Evolutionary conservation across 2,888 invertebrate genomes (phyloP).

Genomic region (Asteroscopus sphinx): DNA sequence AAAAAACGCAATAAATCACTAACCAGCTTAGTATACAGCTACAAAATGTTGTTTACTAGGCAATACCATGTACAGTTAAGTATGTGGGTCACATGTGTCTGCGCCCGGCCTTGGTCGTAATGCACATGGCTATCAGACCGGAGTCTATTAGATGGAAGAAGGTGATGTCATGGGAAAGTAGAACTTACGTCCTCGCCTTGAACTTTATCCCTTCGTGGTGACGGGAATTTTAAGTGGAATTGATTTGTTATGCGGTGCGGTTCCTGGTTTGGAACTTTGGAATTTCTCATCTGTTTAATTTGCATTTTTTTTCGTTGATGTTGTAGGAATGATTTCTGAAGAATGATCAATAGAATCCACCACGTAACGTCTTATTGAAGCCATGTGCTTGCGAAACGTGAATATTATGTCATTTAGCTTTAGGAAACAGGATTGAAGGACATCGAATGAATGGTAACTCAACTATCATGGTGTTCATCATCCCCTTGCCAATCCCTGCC

Average conservation of each 20-base stretch:
- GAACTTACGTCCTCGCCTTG: slow-evolving; percentile 9
- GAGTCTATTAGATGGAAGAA: slow-evolving; percentile 16
- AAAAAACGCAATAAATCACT: slow-evolving; percentile 33
- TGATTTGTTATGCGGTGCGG: neutral
- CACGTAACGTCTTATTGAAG: no score
- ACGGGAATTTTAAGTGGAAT: neutral
- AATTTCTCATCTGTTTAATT: neutral
- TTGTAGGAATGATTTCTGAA: no score
- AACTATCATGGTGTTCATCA: no score
- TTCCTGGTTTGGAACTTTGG: no score
- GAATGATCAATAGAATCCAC: no score
- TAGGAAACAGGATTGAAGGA: no score
- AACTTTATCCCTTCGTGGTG: slow-evolving; percentile 2
- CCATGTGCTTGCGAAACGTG: no score
- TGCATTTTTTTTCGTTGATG: no score
- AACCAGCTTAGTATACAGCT: slow-evolving; percentile 3
- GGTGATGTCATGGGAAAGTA: slow-evolving; percentile 39
- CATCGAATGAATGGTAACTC: no score
- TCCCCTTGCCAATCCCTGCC: no score
- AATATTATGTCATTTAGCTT: no score
- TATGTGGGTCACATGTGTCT: slow-evolving; percentile 46
- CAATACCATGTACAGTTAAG: slow-evolving; percentile 41
- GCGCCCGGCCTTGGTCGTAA: slow-evolving; percentile 34
- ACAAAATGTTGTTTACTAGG: slow-evolving; percentile 40
- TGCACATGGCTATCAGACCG: slow-evolving; percentile 36